Evolutionary conservation across 2,888 invertebrate genomes (phyloP), one percentile per base, ranked within the genome.

Genomic region (Microplitis deprimator): DNA sequence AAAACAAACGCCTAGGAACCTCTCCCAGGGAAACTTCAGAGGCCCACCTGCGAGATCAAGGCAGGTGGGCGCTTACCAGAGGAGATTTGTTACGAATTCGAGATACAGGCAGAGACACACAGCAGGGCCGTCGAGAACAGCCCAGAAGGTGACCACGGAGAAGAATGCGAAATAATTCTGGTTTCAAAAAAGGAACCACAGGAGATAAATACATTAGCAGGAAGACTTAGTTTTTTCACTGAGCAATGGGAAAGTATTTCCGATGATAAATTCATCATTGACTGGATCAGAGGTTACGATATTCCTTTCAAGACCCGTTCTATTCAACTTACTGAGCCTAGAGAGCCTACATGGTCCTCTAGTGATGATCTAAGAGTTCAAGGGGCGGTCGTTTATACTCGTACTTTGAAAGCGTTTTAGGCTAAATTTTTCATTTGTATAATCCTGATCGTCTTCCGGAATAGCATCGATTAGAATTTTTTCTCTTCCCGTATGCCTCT

Each of bases 21-120:
- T 65, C 20, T 67, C 59, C 59, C 73, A 71, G 78, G 79, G 79
- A 80, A 81, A 79, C 76, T 40, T 41, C 13, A 78, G 62, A 70
- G 67, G 73, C 78, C 79, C 73, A 73, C 73, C 78, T 78, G 75
- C 73, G 65, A 40, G 10, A 39, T 64, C 40, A 38, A 67, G 41
- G 60, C 80, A 79, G 78, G 61, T 67, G 77, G 77, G 76, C 74
- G 68, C 70, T n/a, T 65, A 73, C 50, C 69, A 76, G 20, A 75
- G 69, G 13, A 65, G 77, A 77, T 69, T 20, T 62, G 62, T 62
- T 20, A 29, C 65, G 61, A 72, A 40, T 6, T 16, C 39, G 16
- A 61, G n/a, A n/a, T n/a, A 13, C 5, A 72, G 62, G 16, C 62
- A 17, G 71, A 71, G 38, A 16, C 59, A 59, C 62, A 20, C 65